Evolutionary conservation across 2,797 vertebrate species (phyloP).

Genomic region (Phoxinus dragarum): DNA sequence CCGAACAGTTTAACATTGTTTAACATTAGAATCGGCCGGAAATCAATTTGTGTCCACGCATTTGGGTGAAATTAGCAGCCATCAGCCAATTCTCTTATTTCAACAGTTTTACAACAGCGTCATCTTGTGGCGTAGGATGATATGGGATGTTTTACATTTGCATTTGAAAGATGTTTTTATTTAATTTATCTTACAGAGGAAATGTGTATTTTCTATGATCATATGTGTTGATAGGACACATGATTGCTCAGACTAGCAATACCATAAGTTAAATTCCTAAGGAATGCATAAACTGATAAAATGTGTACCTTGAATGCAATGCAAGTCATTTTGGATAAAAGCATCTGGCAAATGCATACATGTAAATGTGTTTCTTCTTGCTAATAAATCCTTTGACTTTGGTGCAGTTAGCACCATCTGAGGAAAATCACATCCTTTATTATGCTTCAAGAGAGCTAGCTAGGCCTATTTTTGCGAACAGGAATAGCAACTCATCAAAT

Average conservation of each 20-base stretch:
- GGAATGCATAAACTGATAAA: neutral
- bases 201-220: neutral
- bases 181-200: neutral
- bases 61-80: neutral
- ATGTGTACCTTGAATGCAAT: neutral
- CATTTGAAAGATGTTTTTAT: neutral
- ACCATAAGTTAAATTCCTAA: no score
- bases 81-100: no score
- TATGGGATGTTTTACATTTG: neutral
- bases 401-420: neutral
- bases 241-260: neutral
- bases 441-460: neutral
- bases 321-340: neutral
- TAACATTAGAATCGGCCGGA: neutral
- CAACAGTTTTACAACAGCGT: constrained; percentile 45
- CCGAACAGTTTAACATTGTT: neutral
- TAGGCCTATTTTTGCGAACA: neutral
- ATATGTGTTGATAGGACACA: neutral
- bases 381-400: neutral
- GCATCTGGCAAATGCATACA: neutral
- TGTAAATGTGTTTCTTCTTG: neutral
- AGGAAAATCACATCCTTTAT: neutral
- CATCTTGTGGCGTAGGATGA: constrained; percentile 56
- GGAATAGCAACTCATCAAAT: neutral
- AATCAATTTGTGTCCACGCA: neutral